A percentile compares a stretch with the other conserved stretches of the same genome.
phyloP scores from a whole-genome alignment of 2,888 invertebrate genomes.

The Alcis repandata region DNA sequence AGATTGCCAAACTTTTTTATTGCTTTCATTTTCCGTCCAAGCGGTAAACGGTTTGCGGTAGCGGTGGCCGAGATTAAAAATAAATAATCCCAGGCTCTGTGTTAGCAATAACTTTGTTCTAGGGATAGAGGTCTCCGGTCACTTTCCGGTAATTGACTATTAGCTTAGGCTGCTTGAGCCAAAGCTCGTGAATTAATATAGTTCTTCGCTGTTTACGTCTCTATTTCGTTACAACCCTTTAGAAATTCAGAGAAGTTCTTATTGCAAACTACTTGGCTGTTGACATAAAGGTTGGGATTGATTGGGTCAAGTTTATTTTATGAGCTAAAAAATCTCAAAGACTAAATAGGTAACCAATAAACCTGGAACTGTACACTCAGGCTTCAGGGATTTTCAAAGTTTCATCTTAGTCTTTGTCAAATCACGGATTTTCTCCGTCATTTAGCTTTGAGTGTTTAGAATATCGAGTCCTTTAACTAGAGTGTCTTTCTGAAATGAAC shows the following conservation, averaged over 20 bases:
- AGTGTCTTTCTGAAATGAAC: too few relatives aligned
- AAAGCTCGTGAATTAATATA: slow-evolving; percentile 9
- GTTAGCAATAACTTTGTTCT: slow-evolving; percentile 26
- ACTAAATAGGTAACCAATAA: too few relatives aligned
- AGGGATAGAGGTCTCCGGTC: slow-evolving; percentile 12
- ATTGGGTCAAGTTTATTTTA: too few relatives aligned
- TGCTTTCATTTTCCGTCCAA: slow-evolving; percentile 49
- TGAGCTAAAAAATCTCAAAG: too few relatives aligned
- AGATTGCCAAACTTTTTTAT: slow-evolving; percentile 54
- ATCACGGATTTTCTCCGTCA: too few relatives aligned
- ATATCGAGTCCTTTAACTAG: too few relatives aligned
- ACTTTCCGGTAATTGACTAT: slow-evolving; percentile 20
- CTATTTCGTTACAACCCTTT: background rate
- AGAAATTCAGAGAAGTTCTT: too few relatives aligned
- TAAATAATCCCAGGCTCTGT: slow-evolving; percentile 42
- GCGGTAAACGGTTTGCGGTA: slow-evolving; percentile 45
- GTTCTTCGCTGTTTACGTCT: slow-evolving; percentile 5
- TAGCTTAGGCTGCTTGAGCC: slow-evolving; percentile 16
- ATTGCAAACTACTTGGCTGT: background rate
- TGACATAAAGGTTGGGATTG: background rate
- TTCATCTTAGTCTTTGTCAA: too few relatives aligned
- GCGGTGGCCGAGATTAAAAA: slow-evolving; percentile 48
- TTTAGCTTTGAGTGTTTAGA: too few relatives aligned
- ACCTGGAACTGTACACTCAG: too few relatives aligned
- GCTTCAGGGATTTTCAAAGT: too few relatives aligned